These are phyloP conservation scores for Actias luna DNA, from an alignment of 2,888 invertebrate genomes.

Conservation along the genomic window DNA sequence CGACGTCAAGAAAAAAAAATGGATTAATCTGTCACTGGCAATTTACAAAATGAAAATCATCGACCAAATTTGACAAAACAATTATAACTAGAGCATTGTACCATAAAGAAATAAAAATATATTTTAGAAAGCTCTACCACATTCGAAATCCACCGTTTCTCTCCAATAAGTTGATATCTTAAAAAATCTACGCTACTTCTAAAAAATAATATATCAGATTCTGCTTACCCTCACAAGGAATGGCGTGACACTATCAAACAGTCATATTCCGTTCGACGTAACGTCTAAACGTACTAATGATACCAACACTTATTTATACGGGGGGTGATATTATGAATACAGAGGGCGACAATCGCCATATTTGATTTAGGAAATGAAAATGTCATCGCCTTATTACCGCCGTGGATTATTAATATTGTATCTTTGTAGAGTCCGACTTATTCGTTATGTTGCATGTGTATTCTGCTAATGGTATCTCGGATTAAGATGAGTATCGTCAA, in stretches of 20 bases:
- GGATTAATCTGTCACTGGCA: too few relatives aligned
- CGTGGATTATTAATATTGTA: conserved; percentile 18
- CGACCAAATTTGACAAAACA: too few relatives aligned
- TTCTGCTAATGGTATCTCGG: conserved; percentile 6
- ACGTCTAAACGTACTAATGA: conserved; percentile 45
- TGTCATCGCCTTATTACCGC: conserved; percentile 64
- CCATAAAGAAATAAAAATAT: too few relatives aligned
- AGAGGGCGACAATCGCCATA: conserved; percentile 44
- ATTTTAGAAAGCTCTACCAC: too few relatives aligned
- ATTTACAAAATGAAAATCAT: too few relatives aligned
- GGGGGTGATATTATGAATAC: conserved; percentile 51
- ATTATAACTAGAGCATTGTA: too few relatives aligned
- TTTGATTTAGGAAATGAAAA: conserved; percentile 79
- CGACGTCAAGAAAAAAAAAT: too few relatives aligned
- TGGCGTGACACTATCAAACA: conserved; percentile 9
- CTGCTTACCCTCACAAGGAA: not conserved
- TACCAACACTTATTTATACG: conserved; percentile 53
- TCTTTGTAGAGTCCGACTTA: conserved; percentile 9
- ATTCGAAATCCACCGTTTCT: too few relatives aligned
- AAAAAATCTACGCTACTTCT: not conserved
- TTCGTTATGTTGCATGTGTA: conserved; percentile 6
- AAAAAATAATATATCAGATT: not conserved
- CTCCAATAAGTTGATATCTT: not conserved
- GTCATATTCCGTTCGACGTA: conserved; percentile 14
- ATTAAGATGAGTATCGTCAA: conserved; percentile 20